These are phyloP conservation scores for Sogatella furcifera DNA, from an alignment of 1,140 invertebrate genomes.

Conservation along the genomic window DNA sequence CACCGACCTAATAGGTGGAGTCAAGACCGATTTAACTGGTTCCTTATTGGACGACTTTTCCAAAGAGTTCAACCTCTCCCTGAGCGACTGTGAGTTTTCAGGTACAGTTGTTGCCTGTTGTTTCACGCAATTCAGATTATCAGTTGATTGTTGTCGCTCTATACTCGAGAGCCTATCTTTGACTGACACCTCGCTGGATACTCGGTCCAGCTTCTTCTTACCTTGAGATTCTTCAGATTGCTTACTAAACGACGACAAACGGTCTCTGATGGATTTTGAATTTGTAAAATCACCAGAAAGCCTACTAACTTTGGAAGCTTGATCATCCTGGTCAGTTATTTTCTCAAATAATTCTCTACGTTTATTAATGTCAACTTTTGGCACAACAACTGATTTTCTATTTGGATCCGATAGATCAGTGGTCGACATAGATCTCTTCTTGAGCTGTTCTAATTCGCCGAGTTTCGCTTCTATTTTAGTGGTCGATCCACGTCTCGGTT, in stretches of 20 bases:
- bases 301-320: conserved; percentile 14
- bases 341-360: conserved; percentile 71
- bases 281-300: conserved; percentile 42
- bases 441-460: conserved; percentile 35
- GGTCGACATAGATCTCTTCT: conserved; percentile 15
- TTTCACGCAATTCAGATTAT: conserved; percentile 4
- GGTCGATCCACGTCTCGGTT: conserved; percentile 16
- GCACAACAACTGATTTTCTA: conserved; percentile 44
- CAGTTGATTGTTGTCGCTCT: conserved; percentile 17
- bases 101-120: neutral
- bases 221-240: conserved; percentile 28
- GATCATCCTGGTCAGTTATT: conserved; percentile 5
- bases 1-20: neutral
- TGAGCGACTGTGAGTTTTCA: conserved; percentile 25
- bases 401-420: conserved; percentile 24
- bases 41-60: conserved; percentile 30
- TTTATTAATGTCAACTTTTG: conserved; percentile 72
- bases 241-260: conserved; percentile 52
- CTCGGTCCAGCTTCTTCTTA: conserved; percentile 26
- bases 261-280: conserved; percentile 56
- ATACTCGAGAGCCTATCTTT: conserved; percentile 24
- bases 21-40: neutral
- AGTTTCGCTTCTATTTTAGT: conserved; percentile 36
- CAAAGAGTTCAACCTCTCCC: conserved; percentile 32
- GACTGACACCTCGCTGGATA: conserved; percentile 16